Evolutionary conservation across 2,113 vertebrate species (phyloP).

Genomic region (Crocuta crocuta): DNA sequence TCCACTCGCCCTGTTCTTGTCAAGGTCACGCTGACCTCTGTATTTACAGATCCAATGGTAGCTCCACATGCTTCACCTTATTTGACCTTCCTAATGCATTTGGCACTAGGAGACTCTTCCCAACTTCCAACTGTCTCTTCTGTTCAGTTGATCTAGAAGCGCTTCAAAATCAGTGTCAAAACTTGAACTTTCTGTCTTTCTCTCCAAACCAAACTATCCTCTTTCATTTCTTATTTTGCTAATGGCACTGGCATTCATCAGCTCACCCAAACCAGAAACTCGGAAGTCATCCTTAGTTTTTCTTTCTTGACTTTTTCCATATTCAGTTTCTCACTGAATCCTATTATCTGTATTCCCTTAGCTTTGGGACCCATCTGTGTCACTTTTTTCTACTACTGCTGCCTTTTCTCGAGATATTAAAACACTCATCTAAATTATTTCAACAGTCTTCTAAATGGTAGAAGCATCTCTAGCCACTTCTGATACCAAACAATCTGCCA

Average conservation of each 20-base stretch:
- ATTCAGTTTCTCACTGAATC: not conserved
- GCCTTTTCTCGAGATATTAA: not conserved
- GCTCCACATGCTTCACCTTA: constrained; percentile 57
- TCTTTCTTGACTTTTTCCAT: not conserved
- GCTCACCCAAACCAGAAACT: constrained; percentile 1
- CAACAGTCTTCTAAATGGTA: not conserved
- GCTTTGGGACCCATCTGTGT: not conserved
- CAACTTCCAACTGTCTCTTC: constrained; percentile 11
- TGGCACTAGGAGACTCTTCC: not conserved
- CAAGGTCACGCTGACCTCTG: constrained; percentile 76
- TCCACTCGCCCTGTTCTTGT: constrained; percentile 49
- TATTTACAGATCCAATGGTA: constrained; percentile 54
- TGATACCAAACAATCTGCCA: not conserved
- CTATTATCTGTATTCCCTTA: not conserved
- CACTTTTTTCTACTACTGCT: not conserved
- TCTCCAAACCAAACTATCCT: constrained; percentile 38
- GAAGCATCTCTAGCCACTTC: not conserved
- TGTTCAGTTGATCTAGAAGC: not conserved
- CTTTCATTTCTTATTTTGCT: not conserved
- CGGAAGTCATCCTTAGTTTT: not conserved
- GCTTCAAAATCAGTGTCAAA: constrained; percentile 2
- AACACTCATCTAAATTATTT: not conserved
- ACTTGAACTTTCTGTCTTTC: not conserved
- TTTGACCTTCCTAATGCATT: constrained; percentile 56
- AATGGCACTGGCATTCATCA: not conserved